phyloP scores from a whole-genome alignment of 2,888 invertebrate genomes.

The Julus scanicus region DNA sequence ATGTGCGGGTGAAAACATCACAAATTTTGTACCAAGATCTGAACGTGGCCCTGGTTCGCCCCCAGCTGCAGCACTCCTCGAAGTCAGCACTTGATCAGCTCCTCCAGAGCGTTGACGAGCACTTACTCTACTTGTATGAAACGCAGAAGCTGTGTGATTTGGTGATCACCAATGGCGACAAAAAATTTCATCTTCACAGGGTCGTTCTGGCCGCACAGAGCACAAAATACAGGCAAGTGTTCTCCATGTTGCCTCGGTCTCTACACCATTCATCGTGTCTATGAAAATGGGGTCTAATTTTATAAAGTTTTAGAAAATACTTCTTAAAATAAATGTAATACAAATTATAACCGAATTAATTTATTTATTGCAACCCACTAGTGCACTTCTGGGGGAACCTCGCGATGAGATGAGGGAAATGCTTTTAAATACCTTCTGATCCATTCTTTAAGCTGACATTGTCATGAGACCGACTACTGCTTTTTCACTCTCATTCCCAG shows the following conservation, averaged over 20 bases:
- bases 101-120: conserved; percentile 1
- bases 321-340: too few relatives aligned
- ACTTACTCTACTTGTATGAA: conserved; percentile 41
- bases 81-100: background rate
- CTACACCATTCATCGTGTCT: too few relatives aligned
- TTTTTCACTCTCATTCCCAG: background rate
- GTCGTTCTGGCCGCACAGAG: conserved; percentile 37
- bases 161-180: background rate
- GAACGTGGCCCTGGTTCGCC: background rate
- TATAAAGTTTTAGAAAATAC: too few relatives aligned
- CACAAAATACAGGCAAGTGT: background rate
- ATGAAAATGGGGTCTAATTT: too few relatives aligned
- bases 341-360: too few relatives aligned
- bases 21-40: conserved; percentile 43
- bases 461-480: background rate
- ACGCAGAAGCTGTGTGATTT: conserved; percentile 40
- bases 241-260: too few relatives aligned
- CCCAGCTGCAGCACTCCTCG: background rate
- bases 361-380: too few relatives aligned
- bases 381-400: background rate
- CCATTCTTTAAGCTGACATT: too few relatives aligned
- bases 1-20: background rate
- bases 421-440: too few relatives aligned
- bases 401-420: background rate
- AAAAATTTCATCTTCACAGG: background rate